Evolutionary conservation across 2,888 invertebrate species (phyloP).

Genomic region (Temnothorax rugatulus): DNA sequence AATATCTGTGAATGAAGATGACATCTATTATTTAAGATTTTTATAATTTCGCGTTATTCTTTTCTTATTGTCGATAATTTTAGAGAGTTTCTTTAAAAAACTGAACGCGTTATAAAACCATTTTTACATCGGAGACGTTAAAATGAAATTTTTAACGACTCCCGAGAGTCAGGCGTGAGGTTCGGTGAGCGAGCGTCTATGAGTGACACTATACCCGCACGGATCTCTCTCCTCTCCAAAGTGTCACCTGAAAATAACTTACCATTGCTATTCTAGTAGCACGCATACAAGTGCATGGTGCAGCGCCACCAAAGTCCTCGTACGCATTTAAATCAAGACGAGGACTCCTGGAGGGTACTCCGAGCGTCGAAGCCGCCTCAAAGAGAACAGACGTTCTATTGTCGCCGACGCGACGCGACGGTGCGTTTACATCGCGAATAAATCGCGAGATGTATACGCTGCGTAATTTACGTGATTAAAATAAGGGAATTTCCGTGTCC

Average conservation of each 20-base stretch:
- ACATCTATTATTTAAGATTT: not conserved
- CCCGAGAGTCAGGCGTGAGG: conserved; percentile 29
- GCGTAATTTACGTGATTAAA: conserved; percentile 27
- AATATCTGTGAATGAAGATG: not conserved
- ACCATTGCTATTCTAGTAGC: conserved; percentile 77
- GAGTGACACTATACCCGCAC: conserved; percentile 75
- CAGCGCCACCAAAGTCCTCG: conserved; percentile 74
- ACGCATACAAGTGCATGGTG: conserved; percentile 74
- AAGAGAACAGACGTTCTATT: conserved; percentile 67
- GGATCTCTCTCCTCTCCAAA: conserved; percentile 73
- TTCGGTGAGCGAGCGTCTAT: conserved; percentile 64
- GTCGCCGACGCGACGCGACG: conserved; percentile 17
- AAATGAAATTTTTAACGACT: conserved; percentile 57
- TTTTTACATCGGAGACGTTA: not conserved
- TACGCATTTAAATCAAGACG: conserved; percentile 75
- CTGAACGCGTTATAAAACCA: not conserved
- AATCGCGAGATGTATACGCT: conserved; percentile 23
- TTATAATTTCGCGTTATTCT: not conserved
- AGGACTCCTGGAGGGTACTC: conserved; percentile 70
- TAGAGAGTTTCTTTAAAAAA: not conserved
- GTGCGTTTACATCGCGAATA: conserved; percentile 9
- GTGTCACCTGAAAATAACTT: conserved; percentile 78
- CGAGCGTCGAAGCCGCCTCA: conserved; percentile 65
- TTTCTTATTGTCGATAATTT: not conserved
- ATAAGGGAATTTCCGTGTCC: not conserved